Evolutionary conservation across 2,888 invertebrate species (phyloP).

Genomic region (Conomelus anceps): DNA sequence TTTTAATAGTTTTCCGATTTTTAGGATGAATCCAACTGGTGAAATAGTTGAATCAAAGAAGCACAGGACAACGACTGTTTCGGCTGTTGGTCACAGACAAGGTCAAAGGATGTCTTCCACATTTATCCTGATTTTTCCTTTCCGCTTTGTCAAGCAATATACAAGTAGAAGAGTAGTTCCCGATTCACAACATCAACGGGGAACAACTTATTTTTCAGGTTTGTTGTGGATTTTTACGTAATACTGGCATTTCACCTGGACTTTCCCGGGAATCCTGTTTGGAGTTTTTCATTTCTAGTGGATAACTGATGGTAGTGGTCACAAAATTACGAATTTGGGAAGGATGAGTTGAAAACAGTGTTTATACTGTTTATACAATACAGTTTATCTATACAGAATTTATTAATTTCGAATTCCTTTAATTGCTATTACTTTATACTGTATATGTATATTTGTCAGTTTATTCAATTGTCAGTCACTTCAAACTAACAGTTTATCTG

Average conservation of each 20-base stretch:
- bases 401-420: no score
- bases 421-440: no score
- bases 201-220: background rate
- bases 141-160: background rate
- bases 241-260: no score
- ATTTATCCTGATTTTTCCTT: background rate
- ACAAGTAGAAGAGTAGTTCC: no score
- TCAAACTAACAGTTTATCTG: no score
- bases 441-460: no score
- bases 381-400: no score
- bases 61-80: background rate
- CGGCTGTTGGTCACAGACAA: background rate
- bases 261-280: no score
- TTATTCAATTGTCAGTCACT: no score
- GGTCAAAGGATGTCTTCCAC: background rate
- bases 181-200: background rate
- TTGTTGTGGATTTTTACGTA: no score
- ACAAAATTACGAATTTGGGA: background rate
- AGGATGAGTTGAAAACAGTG: background rate
- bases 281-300: no score
- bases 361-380: background rate
- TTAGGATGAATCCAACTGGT: background rate
- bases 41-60: background rate
- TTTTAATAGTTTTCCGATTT: background rate
- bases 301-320: no score